A percentile compares a stretch with the other conserved stretches of the same genome.
phyloP scores from a whole-genome alignment of 2,113 vertebrate species.

The Cephalopholis sonnerati region DNA sequence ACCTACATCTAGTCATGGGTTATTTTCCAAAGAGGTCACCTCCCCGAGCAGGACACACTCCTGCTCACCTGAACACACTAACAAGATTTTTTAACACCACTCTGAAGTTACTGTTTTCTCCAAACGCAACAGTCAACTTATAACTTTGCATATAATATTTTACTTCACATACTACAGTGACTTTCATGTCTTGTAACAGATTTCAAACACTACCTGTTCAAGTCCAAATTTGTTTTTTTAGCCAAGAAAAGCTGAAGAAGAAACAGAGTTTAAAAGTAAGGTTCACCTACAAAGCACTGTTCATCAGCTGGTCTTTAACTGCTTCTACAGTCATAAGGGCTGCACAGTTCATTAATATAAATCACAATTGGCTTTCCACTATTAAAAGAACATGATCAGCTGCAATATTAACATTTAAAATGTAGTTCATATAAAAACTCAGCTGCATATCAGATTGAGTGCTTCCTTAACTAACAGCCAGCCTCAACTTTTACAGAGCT shows the following conservation, averaged over 20 bases:
- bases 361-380: no score
- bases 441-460: no score
- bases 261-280: not conserved
- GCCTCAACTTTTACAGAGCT: no score
- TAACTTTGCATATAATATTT: not conserved
- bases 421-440: no score
- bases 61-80: not conserved
- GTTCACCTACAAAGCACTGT: not conserved
- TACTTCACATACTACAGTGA: no score
- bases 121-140: not conserved
- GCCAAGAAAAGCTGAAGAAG: not conserved
- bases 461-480: no score
- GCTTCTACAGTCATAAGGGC: not conserved
- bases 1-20: slow-evolving; percentile 11
- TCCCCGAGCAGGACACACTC: slow-evolving; percentile 7
- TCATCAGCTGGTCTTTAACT: not conserved
- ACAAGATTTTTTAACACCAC: not conserved
- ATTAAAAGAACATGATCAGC: no score
- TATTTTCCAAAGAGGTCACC: slow-evolving; percentile 40
- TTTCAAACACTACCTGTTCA: not conserved
- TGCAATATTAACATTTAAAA: no score
- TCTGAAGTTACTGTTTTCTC: not conserved
- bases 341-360: no score
- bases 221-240: not conserved
- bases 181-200: no score